Evolutionary conservation across 35 echinoderm and acorn worm genomes (phyloP), one percentile per base, ranked within the genome.

Genomic region (Holothuria glaberrima): DNA sequence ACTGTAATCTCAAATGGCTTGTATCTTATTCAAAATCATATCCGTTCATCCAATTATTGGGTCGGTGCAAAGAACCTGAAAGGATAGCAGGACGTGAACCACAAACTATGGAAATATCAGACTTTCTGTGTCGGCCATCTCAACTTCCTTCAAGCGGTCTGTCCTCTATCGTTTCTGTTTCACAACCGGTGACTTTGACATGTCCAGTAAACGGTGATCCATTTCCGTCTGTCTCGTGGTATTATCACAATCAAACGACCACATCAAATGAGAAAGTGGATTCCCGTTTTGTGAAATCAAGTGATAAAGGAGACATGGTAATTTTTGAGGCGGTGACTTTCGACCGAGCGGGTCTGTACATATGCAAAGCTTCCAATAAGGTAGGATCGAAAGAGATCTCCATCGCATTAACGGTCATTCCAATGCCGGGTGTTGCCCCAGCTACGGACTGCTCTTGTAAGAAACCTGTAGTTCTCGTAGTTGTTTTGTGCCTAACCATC

Each of bases 191-290:
- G 25, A 34, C 48, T 19, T n/a, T 83, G 13, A 27, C 79, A 3
- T 83, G 79, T 4, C 79, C 79, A 3, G 79, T 83, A 28, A 61
- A 10, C 12, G 79, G 79, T 19, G 79, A 83, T 59, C 79, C 79
- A 17, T 83, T 61, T 4, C 79, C 79, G 13, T 41, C 48, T 13
- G 26, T 83, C 48, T 58, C 45, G 79, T 83, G 79, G 79, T 27
- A 52, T 6, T 83, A 83, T 30, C 79, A 83, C 79, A 83, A 58
- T 48, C 79, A 83, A 83, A 54, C 79, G n/a, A 59, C 79, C 6
- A 30, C 79, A 30, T 35, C 17, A 48, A 61, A 83, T 59, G 34
- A 13, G n/a, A 45, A 26, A 59, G 48, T 83, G 7, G 48, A 16
- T n/a, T 12, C 17, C 6, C 31, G 38, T 20, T 83, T 26, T 33